phyloP scores from a whole-genome alignment of 1,140 invertebrate genomes.

The Brachionus sp. region DNA sequence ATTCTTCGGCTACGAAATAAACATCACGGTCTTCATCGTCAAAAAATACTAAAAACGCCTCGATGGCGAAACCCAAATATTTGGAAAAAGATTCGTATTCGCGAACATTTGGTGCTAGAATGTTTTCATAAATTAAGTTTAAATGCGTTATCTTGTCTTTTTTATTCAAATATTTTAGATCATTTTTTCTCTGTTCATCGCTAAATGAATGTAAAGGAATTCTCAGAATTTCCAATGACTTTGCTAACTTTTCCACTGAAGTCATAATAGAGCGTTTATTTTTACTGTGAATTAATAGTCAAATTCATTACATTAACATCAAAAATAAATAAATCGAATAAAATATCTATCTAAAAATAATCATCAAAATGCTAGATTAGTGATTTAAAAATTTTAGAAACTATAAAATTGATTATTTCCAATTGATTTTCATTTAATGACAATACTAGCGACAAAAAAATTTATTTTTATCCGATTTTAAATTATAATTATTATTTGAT shows the following conservation, averaged over 20 bases:
- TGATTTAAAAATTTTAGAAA: background rate
- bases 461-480: background rate
- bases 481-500: background rate
- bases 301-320: background rate
- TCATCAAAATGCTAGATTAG: background rate
- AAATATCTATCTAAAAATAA: background rate
- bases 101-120: slow-evolving; percentile 48
- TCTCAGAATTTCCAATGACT: slow-evolving; percentile 6
- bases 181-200: slow-evolving; percentile 58
- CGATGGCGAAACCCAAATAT: slow-evolving; percentile 68
- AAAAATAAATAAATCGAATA: background rate
- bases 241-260: background rate
- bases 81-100: slow-evolving; percentile 65
- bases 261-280: background rate
- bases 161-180: slow-evolving; percentile 62
- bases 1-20: slow-evolving; percentile 73
- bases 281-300: background rate
- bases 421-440: background rate
- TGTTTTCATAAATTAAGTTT: slow-evolving; percentile 65
- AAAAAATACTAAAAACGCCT: slow-evolving; percentile 69
- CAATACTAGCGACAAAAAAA: background rate
- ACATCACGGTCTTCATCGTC: slow-evolving; percentile 75
- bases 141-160: slow-evolving; percentile 72
- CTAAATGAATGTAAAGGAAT: background rate
- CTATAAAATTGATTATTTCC: background rate